Evolutionary conservation across 2,113 vertebrate genomes (phyloP).

Genomic region (Boleophthalmus pectinirostris): DNA sequence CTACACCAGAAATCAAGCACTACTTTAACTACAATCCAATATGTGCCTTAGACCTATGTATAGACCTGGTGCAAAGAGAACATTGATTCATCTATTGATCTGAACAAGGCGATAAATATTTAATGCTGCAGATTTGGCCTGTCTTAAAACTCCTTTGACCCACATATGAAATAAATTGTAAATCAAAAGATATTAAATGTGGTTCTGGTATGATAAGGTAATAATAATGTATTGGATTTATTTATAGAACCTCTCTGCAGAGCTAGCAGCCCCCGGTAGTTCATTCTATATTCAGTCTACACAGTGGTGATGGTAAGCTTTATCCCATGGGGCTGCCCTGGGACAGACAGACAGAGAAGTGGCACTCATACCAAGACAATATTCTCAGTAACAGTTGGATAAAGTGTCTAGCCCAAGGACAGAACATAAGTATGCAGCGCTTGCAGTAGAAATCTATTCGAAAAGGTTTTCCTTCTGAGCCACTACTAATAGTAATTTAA

Average conservation of each 20-base stretch:
- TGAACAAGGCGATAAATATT: conserved; percentile 14
- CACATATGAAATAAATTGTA: conserved; percentile 3
- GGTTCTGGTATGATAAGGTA: not conserved
- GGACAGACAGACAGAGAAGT: too few relatives aligned
- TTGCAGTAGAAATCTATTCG: not conserved
- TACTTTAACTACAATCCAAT: conserved; percentile 10
- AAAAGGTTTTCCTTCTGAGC: not conserved
- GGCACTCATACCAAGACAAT: too few relatives aligned
- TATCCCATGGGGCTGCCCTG: too few relatives aligned
- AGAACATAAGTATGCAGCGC: not conserved
- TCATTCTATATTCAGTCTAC: not conserved
- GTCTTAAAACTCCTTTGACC: conserved; percentile 23
- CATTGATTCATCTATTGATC: conserved; percentile 7
- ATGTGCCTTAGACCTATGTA: conserved; percentile 5
- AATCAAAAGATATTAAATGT: not conserved
- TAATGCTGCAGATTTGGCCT: conserved; percentile 18
- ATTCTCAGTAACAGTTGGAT: not conserved
- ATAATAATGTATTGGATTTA: not conserved
- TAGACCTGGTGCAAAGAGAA: conserved; percentile 8
- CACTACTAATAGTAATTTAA: too few relatives aligned
- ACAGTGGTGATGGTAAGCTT: not conserved
- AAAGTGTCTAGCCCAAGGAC: not conserved
- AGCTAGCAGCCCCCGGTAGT: not conserved
- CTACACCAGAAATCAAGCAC: conserved; percentile 5
- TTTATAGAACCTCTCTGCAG: not conserved